A percentile compares a stretch with the other conserved stretches of the same genome.
phyloP scores from a whole-genome alignment of 2,113 vertebrate genomes.

The Alexandromys fortis region DNA sequence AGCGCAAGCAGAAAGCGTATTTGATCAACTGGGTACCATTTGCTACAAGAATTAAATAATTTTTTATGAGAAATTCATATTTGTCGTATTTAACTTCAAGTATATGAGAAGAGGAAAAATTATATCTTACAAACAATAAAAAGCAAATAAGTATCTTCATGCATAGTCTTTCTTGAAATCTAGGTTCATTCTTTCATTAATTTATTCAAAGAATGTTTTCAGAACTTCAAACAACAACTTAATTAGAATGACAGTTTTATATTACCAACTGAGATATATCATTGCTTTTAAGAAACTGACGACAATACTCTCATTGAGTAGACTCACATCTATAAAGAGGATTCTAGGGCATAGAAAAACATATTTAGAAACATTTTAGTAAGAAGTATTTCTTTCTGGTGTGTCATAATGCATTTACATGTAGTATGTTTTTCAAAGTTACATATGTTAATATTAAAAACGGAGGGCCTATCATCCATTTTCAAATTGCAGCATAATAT shows the following conservation, averaged over 20 bases:
- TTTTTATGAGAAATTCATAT: neutral
- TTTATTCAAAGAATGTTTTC: conserved; percentile 8
- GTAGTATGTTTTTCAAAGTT: neutral
- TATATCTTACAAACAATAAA: neutral
- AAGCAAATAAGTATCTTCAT: neutral
- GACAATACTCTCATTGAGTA: neutral
- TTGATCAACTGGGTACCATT: neutral
- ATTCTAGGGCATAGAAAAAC: neutral
- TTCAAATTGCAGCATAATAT: neutral
- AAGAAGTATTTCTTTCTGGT: neutral
- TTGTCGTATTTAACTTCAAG: neutral
- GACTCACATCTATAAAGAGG: neutral
- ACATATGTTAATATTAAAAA: neutral
- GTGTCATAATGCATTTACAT: neutral
- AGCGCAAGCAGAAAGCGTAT: neutral
- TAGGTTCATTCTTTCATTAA: neutral
- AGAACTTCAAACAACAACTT: neutral
- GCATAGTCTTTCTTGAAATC: neutral
- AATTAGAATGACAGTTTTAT: neutral
- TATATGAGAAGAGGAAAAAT: neutral
- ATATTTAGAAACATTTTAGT: neutral
- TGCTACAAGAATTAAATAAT: neutral
- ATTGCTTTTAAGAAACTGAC: neutral
- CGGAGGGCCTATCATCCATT: neutral
- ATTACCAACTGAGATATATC: neutral